These are phyloP conservation scores for Drosophila subobscura DNA, from an alignment of 1,140 invertebrate genomes.

Conservation along the genomic window DNA sequence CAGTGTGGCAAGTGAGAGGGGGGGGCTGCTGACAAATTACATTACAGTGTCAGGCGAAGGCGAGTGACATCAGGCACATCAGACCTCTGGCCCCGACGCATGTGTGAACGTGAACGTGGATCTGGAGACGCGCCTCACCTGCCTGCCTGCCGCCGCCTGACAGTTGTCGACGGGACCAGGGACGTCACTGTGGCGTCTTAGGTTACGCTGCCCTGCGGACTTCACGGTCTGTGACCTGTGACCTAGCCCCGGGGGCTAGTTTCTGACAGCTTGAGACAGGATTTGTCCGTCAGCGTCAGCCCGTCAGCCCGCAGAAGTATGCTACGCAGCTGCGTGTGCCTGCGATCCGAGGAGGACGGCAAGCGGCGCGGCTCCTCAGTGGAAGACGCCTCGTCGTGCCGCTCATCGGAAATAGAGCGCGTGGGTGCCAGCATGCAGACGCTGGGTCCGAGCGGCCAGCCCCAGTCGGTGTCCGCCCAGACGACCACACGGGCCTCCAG, in stretches of 20 bases:
- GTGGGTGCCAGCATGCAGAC: slow-evolving; percentile 69
- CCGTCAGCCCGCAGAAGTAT: slow-evolving; percentile 45
- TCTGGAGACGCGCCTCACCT: too few species aligned
- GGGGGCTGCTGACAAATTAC: slow-evolving; percentile 56
- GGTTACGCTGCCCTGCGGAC: slow-evolving; percentile 19
- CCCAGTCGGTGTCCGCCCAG: slow-evolving; percentile 45
- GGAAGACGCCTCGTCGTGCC: slow-evolving; percentile 86
- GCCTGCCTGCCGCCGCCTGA: too few species aligned
- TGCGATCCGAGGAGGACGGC: slow-evolving; percentile 65
- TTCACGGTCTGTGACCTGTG: slow-evolving; percentile 1
- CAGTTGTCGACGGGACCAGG: too few species aligned
- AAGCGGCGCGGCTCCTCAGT: slow-evolving; percentile 81
- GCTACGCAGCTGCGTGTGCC: slow-evolving; percentile 81
- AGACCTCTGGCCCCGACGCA: slow-evolving; percentile 36
- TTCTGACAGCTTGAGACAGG: slow-evolving; percentile 5
- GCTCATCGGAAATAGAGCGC: slow-evolving; percentile 85
- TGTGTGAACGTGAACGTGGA: slow-evolving; percentile 21
- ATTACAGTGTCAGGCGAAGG: slow-evolving; percentile 67
- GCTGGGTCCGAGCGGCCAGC: slow-evolving; percentile 50
- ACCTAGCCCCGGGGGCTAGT: too few species aligned
- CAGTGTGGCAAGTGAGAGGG: slow-evolving; percentile 39
- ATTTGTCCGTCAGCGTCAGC: too few species aligned
- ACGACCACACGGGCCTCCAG: slow-evolving; percentile 73
- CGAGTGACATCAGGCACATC: slow-evolving; percentile 57
- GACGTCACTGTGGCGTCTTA: slow-evolving; percentile 2